Conservation (phyloP, 2,888 invertebrate species). For the Sarcophaga carnaria region DNA sequence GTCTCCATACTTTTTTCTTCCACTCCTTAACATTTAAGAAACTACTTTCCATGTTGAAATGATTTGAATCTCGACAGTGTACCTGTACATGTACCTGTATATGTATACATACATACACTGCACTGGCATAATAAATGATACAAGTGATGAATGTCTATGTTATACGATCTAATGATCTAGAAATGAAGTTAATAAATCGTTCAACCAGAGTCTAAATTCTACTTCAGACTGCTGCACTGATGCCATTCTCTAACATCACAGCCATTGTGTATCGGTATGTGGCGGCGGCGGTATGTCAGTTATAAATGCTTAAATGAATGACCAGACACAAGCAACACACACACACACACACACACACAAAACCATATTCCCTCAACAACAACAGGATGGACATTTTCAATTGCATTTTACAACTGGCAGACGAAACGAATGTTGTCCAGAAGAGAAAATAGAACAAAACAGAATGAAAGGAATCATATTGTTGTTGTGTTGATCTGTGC, state of each 20-base stretch:
- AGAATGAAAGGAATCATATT: neutral
- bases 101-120: conserved; percentile 1
- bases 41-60: conserved; percentile 62
- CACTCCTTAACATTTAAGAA: conserved; percentile 23
- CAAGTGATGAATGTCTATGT: conserved; percentile 81
- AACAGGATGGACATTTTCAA: conserved; percentile 54
- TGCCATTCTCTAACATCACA: conserved; percentile 2
- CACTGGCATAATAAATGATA: conserved; percentile 27
- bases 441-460: neutral
- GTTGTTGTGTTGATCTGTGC: conserved; percentile 5
- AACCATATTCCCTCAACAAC: conserved; percentile 32
- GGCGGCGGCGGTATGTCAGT: conserved; percentile 46
- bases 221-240: conserved; percentile 1
- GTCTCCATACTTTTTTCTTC: conserved; percentile 17
- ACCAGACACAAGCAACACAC: conserved; percentile 8
- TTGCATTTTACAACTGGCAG: neutral
- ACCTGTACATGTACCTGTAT: conserved; percentile 5
- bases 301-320: conserved; percentile 52
- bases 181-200: conserved; percentile 81
- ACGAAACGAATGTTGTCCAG: conserved; percentile 13
- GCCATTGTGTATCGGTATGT: conserved; percentile 17
- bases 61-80: conserved; percentile 53
- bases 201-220: conserved; percentile 74
- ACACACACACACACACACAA: neutral
- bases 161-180: conserved; percentile 81